Evolutionary conservation across 2,888 invertebrate species (phyloP), one percentile per base, ranked within the genome.

Genomic region (Sarcophaga carnaria): DNA sequence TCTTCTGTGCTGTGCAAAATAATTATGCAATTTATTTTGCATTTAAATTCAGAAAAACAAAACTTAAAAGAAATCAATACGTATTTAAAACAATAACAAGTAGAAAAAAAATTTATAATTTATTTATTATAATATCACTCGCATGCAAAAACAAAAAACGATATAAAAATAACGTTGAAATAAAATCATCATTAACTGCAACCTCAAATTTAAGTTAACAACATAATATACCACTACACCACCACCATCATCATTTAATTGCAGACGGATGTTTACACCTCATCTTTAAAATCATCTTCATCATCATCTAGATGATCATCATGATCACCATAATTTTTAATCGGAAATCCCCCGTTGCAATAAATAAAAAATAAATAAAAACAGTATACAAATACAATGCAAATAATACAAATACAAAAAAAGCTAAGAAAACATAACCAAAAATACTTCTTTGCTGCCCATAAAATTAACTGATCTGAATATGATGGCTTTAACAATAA

Each of bases 1-100:
- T 27, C 54, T 63, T 59, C 74, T 72, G 67, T 69, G 47, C 76
- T 71, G 63, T 74, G 60, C 27, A n/a, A 81, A 12, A 79, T 77
- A 82, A 81, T 84, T 87, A 84, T 87, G 87, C 79, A 87, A 87
- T 76, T 82, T 79, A 84, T 71, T 71, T 63, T 62, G 49, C 71
- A 76, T 70, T 62, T 37, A 17, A 12, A 75, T 63, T 75, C 62
- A 25, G 49, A 54, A 14, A 66, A 76, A 70, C 63, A 63, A 69
- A 74, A 69, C 37, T 69, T 59, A 45, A 25, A 60, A 37, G 76
- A 84, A 76, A 76, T 76, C 37, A 67, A 80, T 80, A 76, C 63
- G 4, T 12, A 6, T 11, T 37, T 62, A 37, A 27, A n/a, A 37
- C 8, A 37, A 37, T 60, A 74, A 4, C 11, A 63, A 74, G 69